Evolutionary conservation across 1,140 invertebrate species (phyloP), one percentile per base, ranked within the genome.

Genomic region (Drosophila varians): DNA sequence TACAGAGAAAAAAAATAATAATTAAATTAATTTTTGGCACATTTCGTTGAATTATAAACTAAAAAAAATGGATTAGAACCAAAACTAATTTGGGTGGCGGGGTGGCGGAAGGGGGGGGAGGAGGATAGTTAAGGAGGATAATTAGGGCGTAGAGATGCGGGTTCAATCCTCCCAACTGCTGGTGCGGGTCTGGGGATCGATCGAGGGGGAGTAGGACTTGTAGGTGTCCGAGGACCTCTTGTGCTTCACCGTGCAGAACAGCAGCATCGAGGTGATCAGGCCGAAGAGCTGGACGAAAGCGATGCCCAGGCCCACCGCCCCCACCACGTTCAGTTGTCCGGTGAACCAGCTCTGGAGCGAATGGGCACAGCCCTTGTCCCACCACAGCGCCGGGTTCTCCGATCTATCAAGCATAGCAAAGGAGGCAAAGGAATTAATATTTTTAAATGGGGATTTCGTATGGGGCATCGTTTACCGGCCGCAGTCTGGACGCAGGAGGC

Each of bases 201-300:
- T 92, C 19, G 93, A 92, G 0, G 93, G 93, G 55, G 94, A 93
- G 86, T 94, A 94, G 19, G 94, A 94, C 89, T 94, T 94, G 90
- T 94, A 94, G 2, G 94, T 94, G 74, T 94, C 93, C n/a, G 94
- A 94, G 2, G 93, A 92, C 23, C 93, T 92, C 90, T 95, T 95
- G 80, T 95, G 94, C 65, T 94, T 94, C 28, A 95, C 94, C 2
- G 95, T 96, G 89, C 95, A 96, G 77, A 96, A 95, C 1, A 96
- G 87, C 31, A 96, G 92, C 94, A 96, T 95, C 19, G 95, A 95
- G 3, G 95, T 94, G 23, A 96, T 94, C 38, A 96, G 91, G 1
- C 95, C 95, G 79, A 96, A 96, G 14, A 96, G 91, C 91, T 94
- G 94, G 19, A 94, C 91, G 66, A 94, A 96, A 1, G 94, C 95